phyloP scores from a whole-genome alignment of 2,113 vertebrate species.

The Ceyx cyanopectus region DNA sequence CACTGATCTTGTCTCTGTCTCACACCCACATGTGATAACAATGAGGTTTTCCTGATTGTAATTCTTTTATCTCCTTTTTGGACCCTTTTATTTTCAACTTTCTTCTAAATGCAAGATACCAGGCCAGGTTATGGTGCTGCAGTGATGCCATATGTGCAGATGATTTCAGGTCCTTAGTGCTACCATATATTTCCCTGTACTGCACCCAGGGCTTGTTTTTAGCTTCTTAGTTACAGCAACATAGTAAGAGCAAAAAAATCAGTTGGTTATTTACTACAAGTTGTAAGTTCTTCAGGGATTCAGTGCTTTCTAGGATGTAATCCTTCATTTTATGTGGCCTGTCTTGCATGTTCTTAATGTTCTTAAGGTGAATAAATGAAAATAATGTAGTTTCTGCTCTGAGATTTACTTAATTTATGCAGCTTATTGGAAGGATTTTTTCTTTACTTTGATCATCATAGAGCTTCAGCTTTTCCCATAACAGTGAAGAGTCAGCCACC shows the following conservation, averaged over 20 bases:
- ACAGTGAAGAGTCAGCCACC: slow-evolving; percentile 1
- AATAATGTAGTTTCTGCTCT: not conserved
- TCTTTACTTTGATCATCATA: not conserved
- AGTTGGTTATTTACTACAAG: slow-evolving; percentile 43
- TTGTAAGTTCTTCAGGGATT: slow-evolving; percentile 45
- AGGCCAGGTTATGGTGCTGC: slow-evolving; percentile 5
- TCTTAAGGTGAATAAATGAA: slow-evolving; percentile 49
- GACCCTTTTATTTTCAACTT: slow-evolving; percentile 27
- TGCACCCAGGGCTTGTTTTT: slow-evolving; percentile 47
- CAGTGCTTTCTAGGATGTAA: slow-evolving; percentile 28
- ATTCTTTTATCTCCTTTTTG: not conserved
- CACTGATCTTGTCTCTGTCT: not conserved
- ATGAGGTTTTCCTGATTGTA: not conserved
- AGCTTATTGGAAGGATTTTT: slow-evolving; percentile 12
- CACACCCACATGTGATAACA: not conserved
- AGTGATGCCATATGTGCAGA: slow-evolving; percentile 58
- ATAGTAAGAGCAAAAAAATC: slow-evolving; percentile 38
- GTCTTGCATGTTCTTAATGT: not conserved
- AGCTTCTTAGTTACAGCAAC: slow-evolving; percentile 35
- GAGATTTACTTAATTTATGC: slow-evolving; percentile 22
- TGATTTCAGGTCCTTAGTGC: slow-evolving; percentile 56
- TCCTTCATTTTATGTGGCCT: slow-evolving; percentile 23
- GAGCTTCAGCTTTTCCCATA: slow-evolving; percentile 22
- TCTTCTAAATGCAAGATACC: slow-evolving; percentile 30
- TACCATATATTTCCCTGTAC: slow-evolving; percentile 60